Percentiles rank a stretch among this genome's conserved stretches.
Evolutionary conservation across 1,140 invertebrate genomes (phyloP).

Genomic region (Aphaenogaster ashmeadi): DNA sequence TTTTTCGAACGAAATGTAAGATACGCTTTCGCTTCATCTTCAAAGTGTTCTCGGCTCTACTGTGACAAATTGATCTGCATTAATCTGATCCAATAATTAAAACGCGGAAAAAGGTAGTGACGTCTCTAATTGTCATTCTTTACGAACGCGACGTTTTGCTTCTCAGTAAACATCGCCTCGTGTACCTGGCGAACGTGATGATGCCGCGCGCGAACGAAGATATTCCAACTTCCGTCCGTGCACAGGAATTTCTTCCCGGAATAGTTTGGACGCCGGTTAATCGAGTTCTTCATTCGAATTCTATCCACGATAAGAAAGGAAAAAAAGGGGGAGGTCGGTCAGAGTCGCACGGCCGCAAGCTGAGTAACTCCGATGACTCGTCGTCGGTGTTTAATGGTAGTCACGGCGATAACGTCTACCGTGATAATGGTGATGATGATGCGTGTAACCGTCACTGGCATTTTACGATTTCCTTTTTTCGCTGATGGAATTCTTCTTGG

Average conservation of each 20-base stretch:
- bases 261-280: slow-evolving; percentile 31
- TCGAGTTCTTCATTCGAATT: slow-evolving; percentile 47
- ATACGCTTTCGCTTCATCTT: neutral
- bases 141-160: neutral
- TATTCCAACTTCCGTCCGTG: slow-evolving; percentile 44
- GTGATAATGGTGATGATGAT: slow-evolving; percentile 23
- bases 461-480: slow-evolving; percentile 13
- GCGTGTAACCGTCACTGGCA: neutral
- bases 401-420: slow-evolving; percentile 34
- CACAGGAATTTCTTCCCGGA: slow-evolving; percentile 56
- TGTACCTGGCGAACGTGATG: slow-evolving; percentile 42
- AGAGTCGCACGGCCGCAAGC: slow-evolving; percentile 23
- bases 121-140: slow-evolving; percentile 38
- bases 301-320: slow-evolving; percentile 17
- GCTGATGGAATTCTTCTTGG: neutral
- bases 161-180: slow-evolving; percentile 35
- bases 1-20: neutral
- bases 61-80: neutral
- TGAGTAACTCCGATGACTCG: slow-evolving; percentile 54
- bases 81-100: slow-evolving; percentile 12
- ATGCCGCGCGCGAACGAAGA: slow-evolving; percentile 13
- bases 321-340: slow-evolving; percentile 25
- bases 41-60: neutral
- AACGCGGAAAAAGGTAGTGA: neutral
- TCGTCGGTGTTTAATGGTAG: slow-evolving; percentile 24